Conservation (phyloP, 2,797 vertebrate species). For the Phrynocephalus guinanensis region DNA sequence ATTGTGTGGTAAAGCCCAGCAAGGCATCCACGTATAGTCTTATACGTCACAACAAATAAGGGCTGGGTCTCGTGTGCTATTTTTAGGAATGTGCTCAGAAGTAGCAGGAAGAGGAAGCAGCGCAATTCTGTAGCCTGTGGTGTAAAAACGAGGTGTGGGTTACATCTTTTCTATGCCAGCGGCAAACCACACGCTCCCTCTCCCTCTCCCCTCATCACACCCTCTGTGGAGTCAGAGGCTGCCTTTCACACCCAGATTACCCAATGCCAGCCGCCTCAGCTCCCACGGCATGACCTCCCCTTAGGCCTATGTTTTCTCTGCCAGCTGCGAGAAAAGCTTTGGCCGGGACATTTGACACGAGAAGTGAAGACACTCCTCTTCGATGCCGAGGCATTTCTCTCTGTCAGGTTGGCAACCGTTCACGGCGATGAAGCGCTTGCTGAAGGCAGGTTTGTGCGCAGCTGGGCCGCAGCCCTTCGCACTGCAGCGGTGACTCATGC, state of each 20-base stretch:
- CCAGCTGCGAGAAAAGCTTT: slow-evolving; percentile 37
- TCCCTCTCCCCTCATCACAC: slow-evolving; percentile 34
- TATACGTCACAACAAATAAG: slow-evolving; percentile 44
- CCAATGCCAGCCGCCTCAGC: slow-evolving; percentile 68
- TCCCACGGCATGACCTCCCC: slow-evolving; percentile 59
- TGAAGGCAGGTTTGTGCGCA: slow-evolving; percentile 53
- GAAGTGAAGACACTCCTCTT: not conserved
- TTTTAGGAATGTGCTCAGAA: slow-evolving; percentile 67
- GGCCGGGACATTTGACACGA: not conserved
- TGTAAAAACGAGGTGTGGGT: slow-evolving; percentile 64
- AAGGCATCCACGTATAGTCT: slow-evolving; percentile 45
- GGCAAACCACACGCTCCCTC: slow-evolving; percentile 55
- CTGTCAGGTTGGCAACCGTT: slow-evolving; percentile 48
- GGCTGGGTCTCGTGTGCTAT: slow-evolving; percentile 56
- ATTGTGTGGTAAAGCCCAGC: not conserved
- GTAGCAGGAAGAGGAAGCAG: slow-evolving; percentile 56
- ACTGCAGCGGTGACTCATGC: slow-evolving; percentile 55
- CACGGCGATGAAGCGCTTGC: slow-evolving; percentile 50
- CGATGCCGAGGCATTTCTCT: not conserved
- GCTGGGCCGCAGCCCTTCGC: slow-evolving; percentile 53
- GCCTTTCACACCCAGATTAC: slow-evolving; percentile 66
- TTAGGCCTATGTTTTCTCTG: slow-evolving; percentile 66
- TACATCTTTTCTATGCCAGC: slow-evolving; percentile 62
- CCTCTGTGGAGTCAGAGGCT: slow-evolving; percentile 69
- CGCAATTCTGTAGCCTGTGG: slow-evolving; percentile 72